These are phyloP conservation scores for Eucera pruinosa DNA, from an alignment of 2,888 invertebrate genomes.

Conservation along the genomic window DNA sequence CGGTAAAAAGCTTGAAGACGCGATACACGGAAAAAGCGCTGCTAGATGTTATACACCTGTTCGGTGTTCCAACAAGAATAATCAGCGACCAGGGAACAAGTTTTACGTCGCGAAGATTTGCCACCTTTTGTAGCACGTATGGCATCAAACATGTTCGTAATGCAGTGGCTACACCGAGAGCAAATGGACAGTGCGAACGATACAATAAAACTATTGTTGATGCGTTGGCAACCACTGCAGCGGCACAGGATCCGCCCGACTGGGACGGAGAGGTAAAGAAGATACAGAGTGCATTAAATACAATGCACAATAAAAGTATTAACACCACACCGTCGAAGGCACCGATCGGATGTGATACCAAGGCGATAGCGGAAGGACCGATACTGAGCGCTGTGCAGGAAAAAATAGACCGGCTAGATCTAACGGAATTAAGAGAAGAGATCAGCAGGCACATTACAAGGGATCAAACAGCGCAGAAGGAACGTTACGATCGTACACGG, in stretches of 20 bases:
- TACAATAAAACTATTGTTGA: not conserved
- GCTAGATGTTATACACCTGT: no score
- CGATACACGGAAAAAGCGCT: not conserved
- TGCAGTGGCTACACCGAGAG: not conserved
- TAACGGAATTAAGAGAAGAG: no score
- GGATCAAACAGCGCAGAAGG: no score
- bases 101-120: no score
- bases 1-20: not conserved
- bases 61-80: no score
- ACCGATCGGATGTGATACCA: not conserved
- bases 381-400: no score
- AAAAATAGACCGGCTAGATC: no score
- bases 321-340: not conserved
- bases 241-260: not conserved
- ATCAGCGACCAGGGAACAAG: no score
- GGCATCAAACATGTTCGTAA: conserved; percentile 9
- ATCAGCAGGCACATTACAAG: no score
- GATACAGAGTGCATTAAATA: conserved; percentile 10
- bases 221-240: not conserved
- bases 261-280: conserved; percentile 7
- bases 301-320: conserved; percentile 1
- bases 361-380: no score
- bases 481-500: no score
- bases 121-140: not conserved
- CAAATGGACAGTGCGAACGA: no score